Percentiles rank a stretch among this genome's conserved stretches.
Evolutionary conservation across 2,888 invertebrate genomes (phyloP).

Genomic region (Horisme vitalbata): DNA sequence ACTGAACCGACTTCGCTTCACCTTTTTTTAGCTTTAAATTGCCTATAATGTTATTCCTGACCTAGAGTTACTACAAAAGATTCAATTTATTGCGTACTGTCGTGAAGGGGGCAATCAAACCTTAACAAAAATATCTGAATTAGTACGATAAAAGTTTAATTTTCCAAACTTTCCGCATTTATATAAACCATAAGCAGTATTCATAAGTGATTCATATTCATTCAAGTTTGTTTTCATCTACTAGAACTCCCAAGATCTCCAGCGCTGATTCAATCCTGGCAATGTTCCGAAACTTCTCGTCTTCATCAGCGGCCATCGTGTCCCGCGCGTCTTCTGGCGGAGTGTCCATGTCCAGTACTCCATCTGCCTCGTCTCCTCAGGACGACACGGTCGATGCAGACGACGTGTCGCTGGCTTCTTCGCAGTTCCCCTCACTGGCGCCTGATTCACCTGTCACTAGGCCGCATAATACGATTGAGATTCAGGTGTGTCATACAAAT

Average conservation of each 20-base stretch:
- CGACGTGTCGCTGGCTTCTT: constrained; percentile 88
- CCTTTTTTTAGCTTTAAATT: too few relatives aligned
- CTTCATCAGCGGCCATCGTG: constrained; percentile 83
- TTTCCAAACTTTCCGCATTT: neutral
- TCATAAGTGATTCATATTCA: neutral
- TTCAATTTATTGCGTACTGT: too few relatives aligned
- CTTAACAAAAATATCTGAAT: too few relatives aligned
- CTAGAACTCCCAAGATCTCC: constrained; percentile 85
- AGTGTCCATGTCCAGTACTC: constrained; percentile 87
- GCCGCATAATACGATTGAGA: constrained; percentile 74
- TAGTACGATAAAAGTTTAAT: too few relatives aligned
- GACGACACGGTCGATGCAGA: constrained; percentile 87
- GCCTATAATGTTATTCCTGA: too few relatives aligned
- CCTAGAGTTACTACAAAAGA: too few relatives aligned
- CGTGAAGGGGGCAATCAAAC: too few relatives aligned
- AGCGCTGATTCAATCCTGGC: constrained; percentile 91
- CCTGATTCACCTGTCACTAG: constrained; percentile 85
- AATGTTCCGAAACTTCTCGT: constrained; percentile 90
- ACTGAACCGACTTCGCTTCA: too few relatives aligned
- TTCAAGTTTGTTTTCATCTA: constrained; percentile 37
- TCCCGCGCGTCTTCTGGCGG: constrained; percentile 84
- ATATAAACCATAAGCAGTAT: neutral
- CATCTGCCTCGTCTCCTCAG: constrained; percentile 89
- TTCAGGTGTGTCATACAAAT: constrained; percentile 62
- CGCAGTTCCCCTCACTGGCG: constrained; percentile 79